phyloP scores from a whole-genome alignment of 2,797 vertebrate genomes.

The Nyctibius grandis region DNA sequence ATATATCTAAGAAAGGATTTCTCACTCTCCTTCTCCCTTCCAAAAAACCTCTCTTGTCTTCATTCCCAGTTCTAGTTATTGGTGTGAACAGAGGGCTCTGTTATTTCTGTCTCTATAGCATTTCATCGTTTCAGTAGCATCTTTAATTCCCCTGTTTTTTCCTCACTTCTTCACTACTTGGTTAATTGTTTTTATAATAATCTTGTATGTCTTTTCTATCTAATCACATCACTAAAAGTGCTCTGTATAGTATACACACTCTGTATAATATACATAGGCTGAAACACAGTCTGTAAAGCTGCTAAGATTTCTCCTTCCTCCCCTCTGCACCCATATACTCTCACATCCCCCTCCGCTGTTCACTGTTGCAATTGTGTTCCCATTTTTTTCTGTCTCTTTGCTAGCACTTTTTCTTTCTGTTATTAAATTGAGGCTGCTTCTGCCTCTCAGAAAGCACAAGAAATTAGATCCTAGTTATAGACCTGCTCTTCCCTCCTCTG shows the following conservation, averaged over 20 bases:
- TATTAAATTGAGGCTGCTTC: not conserved
- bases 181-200: not conserved
- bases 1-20: not conserved
- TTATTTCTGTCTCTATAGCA: not conserved
- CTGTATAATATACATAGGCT: not conserved
- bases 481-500: not conserved
- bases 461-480: not conserved
- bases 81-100: not conserved
- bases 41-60: not conserved
- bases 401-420: not conserved
- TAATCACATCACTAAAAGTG: not conserved
- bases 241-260: not conserved
- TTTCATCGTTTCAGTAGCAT: not conserved
- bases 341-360: not conserved
- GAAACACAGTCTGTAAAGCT: not conserved
- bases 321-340: not conserved
- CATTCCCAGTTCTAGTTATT: not conserved
- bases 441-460: not conserved
- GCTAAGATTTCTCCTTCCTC: not conserved
- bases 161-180: not conserved
- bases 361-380: not conserved
- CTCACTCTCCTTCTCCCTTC: not conserved
- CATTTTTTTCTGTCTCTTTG: not conserved
- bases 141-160: not conserved
- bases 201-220: not conserved